Conservation (phyloP, 2,888 invertebrate species). For the Athalia circularis region DNA sequence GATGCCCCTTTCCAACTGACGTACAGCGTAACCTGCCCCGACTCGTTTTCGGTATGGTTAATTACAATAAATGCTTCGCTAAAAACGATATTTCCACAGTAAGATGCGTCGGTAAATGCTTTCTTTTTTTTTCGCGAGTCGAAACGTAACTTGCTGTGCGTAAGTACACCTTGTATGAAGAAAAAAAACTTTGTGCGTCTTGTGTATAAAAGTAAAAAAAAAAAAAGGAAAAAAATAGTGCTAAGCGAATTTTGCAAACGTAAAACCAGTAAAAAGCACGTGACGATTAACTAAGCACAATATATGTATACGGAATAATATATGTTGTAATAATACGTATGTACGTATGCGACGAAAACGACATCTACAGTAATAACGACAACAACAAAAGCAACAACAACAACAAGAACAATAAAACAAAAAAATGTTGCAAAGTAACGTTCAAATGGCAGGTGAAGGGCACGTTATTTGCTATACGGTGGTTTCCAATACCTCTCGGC, state of each 20-base stretch:
- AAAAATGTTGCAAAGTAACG: slow-evolving; percentile 40
- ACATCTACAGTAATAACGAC: slow-evolving; percentile 9
- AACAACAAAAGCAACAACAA: slow-evolving; percentile 34
- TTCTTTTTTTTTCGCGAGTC: background rate
- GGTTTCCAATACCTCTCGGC: slow-evolving; percentile 82
- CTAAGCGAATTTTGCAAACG: slow-evolving; percentile 16
- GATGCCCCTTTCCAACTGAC: background rate
- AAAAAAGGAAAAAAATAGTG: background rate
- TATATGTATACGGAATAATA: too few relatives aligned
- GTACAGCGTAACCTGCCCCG: background rate
- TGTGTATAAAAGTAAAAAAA: background rate
- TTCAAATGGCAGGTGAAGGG: slow-evolving; percentile 44
- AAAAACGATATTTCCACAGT: background rate
- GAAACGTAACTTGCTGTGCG: background rate
- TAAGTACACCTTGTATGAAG: background rate
- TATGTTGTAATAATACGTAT: too few relatives aligned
- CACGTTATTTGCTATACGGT: slow-evolving; percentile 76
- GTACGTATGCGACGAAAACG: background rate
- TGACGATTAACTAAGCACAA: background rate
- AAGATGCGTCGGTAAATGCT: background rate
- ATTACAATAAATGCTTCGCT: background rate
- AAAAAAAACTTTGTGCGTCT: background rate
- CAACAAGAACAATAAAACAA: slow-evolving; percentile 36
- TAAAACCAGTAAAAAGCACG: slow-evolving; percentile 1
- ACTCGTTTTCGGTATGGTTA: background rate